Base-by-base conservation (phyloP, 92 coral and sea anemone genomes). In the Hydrozoanthus gracilis region DNA sequence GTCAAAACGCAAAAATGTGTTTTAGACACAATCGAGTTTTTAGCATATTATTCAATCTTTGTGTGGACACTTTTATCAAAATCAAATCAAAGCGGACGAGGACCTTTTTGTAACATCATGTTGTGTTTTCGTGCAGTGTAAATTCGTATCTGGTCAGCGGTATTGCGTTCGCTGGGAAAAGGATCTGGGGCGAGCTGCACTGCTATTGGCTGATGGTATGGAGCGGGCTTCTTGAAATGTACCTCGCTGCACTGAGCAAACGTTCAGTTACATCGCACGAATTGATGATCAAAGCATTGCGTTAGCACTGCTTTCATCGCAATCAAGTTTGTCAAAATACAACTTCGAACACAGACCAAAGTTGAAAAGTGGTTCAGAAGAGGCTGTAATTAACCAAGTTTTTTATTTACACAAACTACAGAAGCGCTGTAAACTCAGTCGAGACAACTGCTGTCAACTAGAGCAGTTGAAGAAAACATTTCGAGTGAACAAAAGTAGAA, bases 141-240 rank as follows among this genome's bases (percentile, higher is more conserved):
- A 27, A 27, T 5, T 17, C 44, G 62, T 8, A 52, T 7, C 27
- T 27, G 52, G 73, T 13, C 90, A 90, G 93, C 93, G 91, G 93
- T 5, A 12, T 35, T n/a, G 72, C 67, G 89, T 80, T 47, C 69
- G 70, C 82, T 56, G 72, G 87, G 82, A 87, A 55, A 69, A 69
- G 76, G 72, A 62, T 69, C 83, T 87, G 91, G 88, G 71, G 55
- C 76, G 77, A 68, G 86, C 93, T 91, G 89, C 11, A 77, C 88
- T 91, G 77, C 89, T 92, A 94, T 94, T 94, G 98, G 98, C 95
- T 93, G 87, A 91, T 77, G 77, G 58, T 49, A 70, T 87, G 85
- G 50, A 91, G 98, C 94, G 98, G 98, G 98, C 89, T 92, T 94
- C 98, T 94, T 94, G 98, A 92, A 94, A 94, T 87, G 82, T 70